phyloP scores from a whole-genome alignment of 2,888 invertebrate genomes.

The Protonemura montana region DNA sequence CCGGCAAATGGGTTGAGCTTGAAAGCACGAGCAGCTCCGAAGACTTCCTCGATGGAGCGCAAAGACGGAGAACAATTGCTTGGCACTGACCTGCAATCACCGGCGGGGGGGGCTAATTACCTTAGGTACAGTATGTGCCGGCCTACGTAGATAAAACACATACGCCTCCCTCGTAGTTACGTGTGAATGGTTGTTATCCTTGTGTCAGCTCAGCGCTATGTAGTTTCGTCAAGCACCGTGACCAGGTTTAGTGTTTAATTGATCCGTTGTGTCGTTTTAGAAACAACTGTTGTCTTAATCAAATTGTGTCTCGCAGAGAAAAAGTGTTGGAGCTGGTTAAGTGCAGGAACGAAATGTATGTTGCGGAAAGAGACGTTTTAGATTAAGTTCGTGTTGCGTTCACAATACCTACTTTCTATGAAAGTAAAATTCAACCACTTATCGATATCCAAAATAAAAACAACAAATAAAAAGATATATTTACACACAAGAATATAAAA shows the following conservation, averaged over 20 bases:
- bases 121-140: slow-evolving; percentile 49
- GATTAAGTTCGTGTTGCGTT: neutral
- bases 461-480: neutral
- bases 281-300: neutral
- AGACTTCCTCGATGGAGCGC: slow-evolving; percentile 22
- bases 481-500: neutral
- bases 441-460: neutral
- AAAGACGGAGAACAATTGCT: slow-evolving; percentile 40
- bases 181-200: neutral
- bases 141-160: slow-evolving; percentile 40
- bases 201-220: neutral
- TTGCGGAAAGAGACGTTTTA: neutral
- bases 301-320: neutral
- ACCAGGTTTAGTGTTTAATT: neutral
- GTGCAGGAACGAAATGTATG: neutral
- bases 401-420: neutral
- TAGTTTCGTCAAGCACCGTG: neutral
- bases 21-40: neutral
- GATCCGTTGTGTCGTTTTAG: neutral
- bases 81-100: slow-evolving; percentile 42
- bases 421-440: neutral
- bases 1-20: slow-evolving; percentile 22
- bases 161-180: neutral
- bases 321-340: neutral
- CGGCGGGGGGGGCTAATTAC: slow-evolving; percentile 47